These are phyloP conservation scores for Nothocercus julius DNA, from an alignment of 2,113 vertebrate species.

Conservation along the genomic window DNA sequence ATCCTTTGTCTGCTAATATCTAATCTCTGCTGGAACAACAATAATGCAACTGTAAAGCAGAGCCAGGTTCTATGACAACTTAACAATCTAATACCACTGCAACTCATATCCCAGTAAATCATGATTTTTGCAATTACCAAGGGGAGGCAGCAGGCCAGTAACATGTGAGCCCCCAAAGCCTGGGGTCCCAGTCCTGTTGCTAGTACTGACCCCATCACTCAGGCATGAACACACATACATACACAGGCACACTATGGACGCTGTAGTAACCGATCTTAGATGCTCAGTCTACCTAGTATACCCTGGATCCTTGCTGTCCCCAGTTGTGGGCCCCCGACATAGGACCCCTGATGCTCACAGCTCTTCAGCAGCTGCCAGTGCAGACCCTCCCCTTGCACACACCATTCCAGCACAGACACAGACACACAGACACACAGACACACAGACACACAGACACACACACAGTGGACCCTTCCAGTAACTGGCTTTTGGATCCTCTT, in stretches of 20 bases:
- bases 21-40: background rate
- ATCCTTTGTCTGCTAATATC: background rate
- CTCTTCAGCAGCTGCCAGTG: background rate
- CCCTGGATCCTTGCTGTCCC: background rate
- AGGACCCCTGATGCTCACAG: background rate
- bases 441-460: background rate
- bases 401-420: too few species aligned
- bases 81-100: background rate
- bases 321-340: background rate
- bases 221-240: background rate
- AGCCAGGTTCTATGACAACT: background rate
- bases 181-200: too few species aligned
- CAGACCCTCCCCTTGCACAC: background rate
- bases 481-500: background rate
- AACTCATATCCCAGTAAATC: background rate
- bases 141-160: rapidly evolving
- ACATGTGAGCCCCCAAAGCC: too few species aligned
- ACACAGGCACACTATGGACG: background rate
- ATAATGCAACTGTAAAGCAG: background rate
- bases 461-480: background rate
- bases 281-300: background rate
- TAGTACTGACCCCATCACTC: background rate
- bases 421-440: too few species aligned
- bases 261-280: background rate
- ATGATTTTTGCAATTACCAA: background rate